Base-by-base conservation (phyloP, 2,797 vertebrate genomes). In the Phyllotis vaccarum region DNA sequence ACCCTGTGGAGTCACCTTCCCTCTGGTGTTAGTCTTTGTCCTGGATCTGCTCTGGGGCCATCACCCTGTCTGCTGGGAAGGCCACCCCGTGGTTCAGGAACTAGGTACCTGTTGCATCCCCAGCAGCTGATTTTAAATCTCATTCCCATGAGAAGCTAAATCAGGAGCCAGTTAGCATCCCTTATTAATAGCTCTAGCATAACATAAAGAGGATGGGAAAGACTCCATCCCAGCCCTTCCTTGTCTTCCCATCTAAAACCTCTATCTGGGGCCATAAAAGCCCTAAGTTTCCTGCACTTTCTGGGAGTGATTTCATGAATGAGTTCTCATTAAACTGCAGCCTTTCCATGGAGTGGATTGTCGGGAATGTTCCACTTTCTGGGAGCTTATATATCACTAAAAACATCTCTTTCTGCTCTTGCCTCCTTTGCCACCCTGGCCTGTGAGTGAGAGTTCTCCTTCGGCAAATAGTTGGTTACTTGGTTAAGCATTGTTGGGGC, bases 171-270 rank as follows among this genome's bases (percentile, higher is more conserved):
- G 56, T 97, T 86, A 95, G 86, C 40, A 64, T 52, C 46, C 3
- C 76, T 94, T 92, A 93, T 83, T 89, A 92, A 95, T 70, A 52
- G 54, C 88, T 96, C 86, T 91, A 96, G 88, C 93, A 92, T 62
- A 68, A 92, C 22, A 27, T 49, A 74, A 34, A 78, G 22, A 1
- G 17, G 29, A 78, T 34, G 3, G 29, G 46, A 34, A 9, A 49
- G 29, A 49, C 1, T 52, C 0, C 2, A 12, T 21, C 8, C 75
- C 3, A 21, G 75, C 16, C 29, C 46, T 34, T 8, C 22, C 22
- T 22, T 27, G 40, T 24, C 72, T 75, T 75, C 40, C 40, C 40
- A 75, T 54, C 49, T 29, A 34, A 17, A 78, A 78, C 75, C 75
- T 78, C 21, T 52, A 8, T 29, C 2, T 22, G 4, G 4, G 76